These are phyloP conservation scores for Syngnathoides biaculeatus DNA, from an alignment of 2,113 vertebrate genomes.

Conservation along the genomic window DNA sequence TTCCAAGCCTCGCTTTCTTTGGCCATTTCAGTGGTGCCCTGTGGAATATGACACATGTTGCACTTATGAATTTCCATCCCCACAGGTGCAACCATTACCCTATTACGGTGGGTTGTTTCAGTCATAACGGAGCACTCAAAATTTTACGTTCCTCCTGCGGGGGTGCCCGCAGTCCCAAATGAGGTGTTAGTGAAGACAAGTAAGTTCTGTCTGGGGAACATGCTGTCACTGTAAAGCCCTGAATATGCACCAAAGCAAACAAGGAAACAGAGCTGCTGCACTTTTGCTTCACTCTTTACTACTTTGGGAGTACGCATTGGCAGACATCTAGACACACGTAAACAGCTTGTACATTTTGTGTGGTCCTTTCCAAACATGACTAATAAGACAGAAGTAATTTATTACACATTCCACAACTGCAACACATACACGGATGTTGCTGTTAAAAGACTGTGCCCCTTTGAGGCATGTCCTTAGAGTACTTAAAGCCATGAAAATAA, in stretches of 20 bases:
- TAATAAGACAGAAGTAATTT: neutral
- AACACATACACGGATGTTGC: neutral
- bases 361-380: neutral
- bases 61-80: slow-evolving; percentile 20
- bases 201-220: slow-evolving; percentile 16
- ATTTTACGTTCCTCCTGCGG: slow-evolving; percentile 13
- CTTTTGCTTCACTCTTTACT: neutral
- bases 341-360: neutral
- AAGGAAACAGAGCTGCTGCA: neutral
- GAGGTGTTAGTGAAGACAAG: slow-evolving; percentile 26
- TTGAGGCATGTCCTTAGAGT: slow-evolving; percentile 4
- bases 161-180: slow-evolving; percentile 19
- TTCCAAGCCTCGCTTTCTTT: slow-evolving; percentile 23
- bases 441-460: neutral
- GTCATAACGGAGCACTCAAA: slow-evolving; percentile 29
- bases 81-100: slow-evolving; percentile 28
- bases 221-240: slow-evolving; percentile 23
- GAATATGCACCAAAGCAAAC: slow-evolving; percentile 6
- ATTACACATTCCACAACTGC: neutral
- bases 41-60: slow-evolving; percentile 20
- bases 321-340: neutral
- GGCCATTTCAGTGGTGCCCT: slow-evolving; percentile 31
- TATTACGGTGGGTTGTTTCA: slow-evolving; percentile 19
- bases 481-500: neutral
- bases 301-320: slow-evolving; percentile 4